These are phyloP conservation scores for Chrysodeixis includens DNA, from an alignment of 2,888 invertebrate genomes.

Conservation along the genomic window DNA sequence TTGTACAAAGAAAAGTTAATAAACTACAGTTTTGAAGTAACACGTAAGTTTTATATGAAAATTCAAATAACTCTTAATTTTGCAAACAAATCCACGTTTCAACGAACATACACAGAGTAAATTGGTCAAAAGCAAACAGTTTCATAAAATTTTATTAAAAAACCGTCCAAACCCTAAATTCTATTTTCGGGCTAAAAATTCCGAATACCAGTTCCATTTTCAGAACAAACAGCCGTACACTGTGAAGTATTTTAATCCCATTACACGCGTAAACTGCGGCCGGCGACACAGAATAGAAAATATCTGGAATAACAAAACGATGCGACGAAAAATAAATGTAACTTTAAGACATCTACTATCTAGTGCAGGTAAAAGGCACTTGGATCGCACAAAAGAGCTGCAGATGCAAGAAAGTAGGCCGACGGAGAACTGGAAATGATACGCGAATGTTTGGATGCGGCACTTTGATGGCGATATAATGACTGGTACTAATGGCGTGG, in stretches of 20 bases:
- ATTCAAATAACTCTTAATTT: background rate
- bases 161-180: background rate
- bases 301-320: slow-evolving; percentile 31
- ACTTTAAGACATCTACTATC: slow-evolving; percentile 58
- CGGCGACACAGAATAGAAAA: slow-evolving; percentile 24
- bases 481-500: slow-evolving; percentile 2
- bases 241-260: slow-evolving; percentile 13
- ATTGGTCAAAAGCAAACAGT: background rate
- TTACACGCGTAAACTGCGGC: slow-evolving; percentile 14
- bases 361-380: slow-evolving; percentile 78
- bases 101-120: background rate
- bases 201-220: slow-evolving; percentile 2
- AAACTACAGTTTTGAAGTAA: background rate
- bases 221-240: slow-evolving; percentile 1
- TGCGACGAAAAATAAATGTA: slow-evolving; percentile 52
- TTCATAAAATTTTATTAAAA: background rate
- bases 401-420: slow-evolving; percentile 75
- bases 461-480: slow-evolving; percentile 32
- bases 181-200: background rate
- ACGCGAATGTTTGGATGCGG: slow-evolving; percentile 51
- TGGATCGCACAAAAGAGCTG: slow-evolving; percentile 73
- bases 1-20: background rate
- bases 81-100: background rate
- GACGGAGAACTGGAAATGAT: slow-evolving; percentile 46
- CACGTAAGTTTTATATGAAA: background rate